Base-by-base conservation (phyloP, 2,797 vertebrate species). In the Momotus momota region DNA sequence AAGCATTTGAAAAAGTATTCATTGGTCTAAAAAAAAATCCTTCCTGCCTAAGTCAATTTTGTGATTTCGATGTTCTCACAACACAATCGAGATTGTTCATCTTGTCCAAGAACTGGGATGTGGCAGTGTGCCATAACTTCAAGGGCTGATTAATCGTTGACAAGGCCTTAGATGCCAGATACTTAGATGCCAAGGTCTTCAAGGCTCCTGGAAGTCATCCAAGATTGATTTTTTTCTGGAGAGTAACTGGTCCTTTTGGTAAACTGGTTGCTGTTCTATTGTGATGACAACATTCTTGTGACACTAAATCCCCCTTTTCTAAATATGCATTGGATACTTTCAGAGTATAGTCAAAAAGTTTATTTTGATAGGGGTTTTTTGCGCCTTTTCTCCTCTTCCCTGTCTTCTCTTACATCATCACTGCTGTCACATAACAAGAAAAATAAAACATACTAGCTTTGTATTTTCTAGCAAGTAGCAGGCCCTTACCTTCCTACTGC, bases 71-170 rank as follows among this genome's bases (percentile, higher is more conserved):
- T 91, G 38, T 94, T 96, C 91, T 92, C 85, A 87, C 61, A 83
- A 49, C 67, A 57, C 38, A 61, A 38, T 93, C 81, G 65, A 86
- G 74, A 92, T 75, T 13, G 15, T 78, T 94, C 54, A 70, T 94
- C 51, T 93, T 66, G 74, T 93, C 92, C 95, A 86, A 90, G 93
- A 94, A 96, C 96, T 94, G 72, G 83, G 78, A 97, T 89, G 73
- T 22, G 54, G 93, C 96, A 95, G 38, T 46, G 23, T 40, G 60
- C 93, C 91, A 49, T 83, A 93, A 88, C 90, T 93, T 96, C 88
- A 92, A 93, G 93, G 88, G 71, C 94, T 95, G 88, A 86, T 90
- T 91, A 95, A 85, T 88, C 85, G 84, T 81, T 93, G 94, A 95
- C 91, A 85, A 82, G 51, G 35, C 35, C 25, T 79, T 51, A 89